A percentile compares a stretch with the other conserved stretches of the same genome.
phyloP scores from a whole-genome alignment of 2,888 invertebrate species.

The Biston betularia region DNA sequence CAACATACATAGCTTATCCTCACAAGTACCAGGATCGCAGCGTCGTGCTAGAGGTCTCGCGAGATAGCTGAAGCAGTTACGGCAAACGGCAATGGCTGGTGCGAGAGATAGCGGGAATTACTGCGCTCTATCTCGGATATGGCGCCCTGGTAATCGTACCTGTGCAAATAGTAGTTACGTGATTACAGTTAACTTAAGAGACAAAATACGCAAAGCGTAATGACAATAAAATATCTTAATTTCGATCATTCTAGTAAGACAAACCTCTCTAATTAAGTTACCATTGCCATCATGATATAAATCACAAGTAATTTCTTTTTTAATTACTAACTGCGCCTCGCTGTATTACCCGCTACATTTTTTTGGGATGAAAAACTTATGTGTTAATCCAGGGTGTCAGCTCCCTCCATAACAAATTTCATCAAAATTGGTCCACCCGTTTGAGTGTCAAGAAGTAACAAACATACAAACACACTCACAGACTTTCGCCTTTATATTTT shows the following conservation, averaged over 20 bases:
- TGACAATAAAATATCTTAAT: not conserved
- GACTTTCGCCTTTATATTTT: too few species aligned
- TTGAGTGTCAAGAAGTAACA: too few species aligned
- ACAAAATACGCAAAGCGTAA: constrained; percentile 3
- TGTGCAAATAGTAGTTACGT: constrained; percentile 20
- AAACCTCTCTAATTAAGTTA: not conserved
- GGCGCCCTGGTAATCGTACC: constrained; percentile 34
- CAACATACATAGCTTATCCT: constrained; percentile 32
- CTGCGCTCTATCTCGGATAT: constrained; percentile 31
- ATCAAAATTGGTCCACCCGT: too few species aligned
- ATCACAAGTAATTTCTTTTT: too few species aligned
- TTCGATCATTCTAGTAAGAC: not conserved
- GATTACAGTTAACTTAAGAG: constrained; percentile 13
- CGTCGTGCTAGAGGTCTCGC: constrained; percentile 36
- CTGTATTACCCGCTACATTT: too few species aligned
- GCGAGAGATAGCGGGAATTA: constrained; percentile 41
- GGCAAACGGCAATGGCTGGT: constrained; percentile 41
- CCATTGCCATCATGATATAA: too few species aligned
- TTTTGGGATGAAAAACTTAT: too few species aligned
- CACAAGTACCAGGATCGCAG: constrained; percentile 39
- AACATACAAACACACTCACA: too few species aligned
- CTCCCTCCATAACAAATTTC: too few species aligned
- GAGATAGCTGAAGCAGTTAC: constrained; percentile 43
- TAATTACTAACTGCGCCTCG: too few species aligned
- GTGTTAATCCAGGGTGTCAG: too few species aligned